phyloP scores from a whole-genome alignment of 2,113 vertebrate species.

The Aphyosemion australe region DNA sequence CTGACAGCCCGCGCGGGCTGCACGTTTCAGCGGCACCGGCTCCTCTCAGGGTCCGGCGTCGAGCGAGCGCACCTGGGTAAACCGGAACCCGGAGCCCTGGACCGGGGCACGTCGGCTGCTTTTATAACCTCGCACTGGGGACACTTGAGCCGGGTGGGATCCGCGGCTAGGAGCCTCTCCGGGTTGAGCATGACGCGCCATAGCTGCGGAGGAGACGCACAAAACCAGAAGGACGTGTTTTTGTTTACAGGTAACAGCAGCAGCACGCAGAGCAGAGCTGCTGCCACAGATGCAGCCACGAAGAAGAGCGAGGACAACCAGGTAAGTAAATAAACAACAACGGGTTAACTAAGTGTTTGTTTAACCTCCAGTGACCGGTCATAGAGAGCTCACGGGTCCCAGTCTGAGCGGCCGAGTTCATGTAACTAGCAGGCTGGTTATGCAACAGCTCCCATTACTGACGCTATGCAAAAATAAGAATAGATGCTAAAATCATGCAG shows the following conservation, averaged over 20 bases:
- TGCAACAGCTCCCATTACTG: no score
- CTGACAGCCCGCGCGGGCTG: conserved; percentile 36
- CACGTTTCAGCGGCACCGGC: conserved; percentile 15
- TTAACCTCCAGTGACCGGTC: conserved; percentile 5
- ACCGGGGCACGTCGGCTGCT: conserved; percentile 22
- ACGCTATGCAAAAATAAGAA: no score
- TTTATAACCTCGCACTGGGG: conserved; percentile 20
- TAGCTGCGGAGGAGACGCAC: background rate
- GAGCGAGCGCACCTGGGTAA: background rate
- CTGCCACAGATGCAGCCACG: conserved; percentile 31
- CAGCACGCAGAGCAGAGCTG: conserved; percentile 53
- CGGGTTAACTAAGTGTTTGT: conserved; percentile 23
- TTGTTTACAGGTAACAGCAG: conserved; percentile 36
- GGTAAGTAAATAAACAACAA: conserved; percentile 54
- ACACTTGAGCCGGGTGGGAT: conserved; percentile 22
- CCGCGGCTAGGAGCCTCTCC: conserved; percentile 23
- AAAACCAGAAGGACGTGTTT: background rate
- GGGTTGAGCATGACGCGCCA: background rate
- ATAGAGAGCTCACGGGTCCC: conserved; percentile 2
- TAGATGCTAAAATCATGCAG: no score
- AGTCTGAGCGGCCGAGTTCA: background rate
- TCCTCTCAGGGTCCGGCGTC: conserved; percentile 1
- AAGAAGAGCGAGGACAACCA: conserved; percentile 52
- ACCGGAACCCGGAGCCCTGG: background rate
- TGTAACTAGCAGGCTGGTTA: no score